Evolutionary conservation across 2,888 invertebrate genomes (phyloP).

Genomic region (Melipona beecheii): DNA sequence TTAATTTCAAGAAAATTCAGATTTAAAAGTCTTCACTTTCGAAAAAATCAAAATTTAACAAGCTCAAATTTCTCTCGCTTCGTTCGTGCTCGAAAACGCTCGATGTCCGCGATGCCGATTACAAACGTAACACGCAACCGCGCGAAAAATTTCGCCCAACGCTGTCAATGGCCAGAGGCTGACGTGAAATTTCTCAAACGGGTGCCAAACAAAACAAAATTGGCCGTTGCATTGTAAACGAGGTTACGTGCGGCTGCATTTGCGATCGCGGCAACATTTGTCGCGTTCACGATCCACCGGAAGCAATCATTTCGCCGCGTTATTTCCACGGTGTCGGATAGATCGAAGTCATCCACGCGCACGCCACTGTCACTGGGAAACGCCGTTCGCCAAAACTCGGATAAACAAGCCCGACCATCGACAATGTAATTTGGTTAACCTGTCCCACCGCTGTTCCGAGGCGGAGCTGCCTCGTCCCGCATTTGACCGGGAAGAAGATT

Average conservation of each 20-base stretch:
- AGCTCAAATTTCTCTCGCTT: too few species aligned
- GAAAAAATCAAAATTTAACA: too few species aligned
- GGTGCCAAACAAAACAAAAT: neutral
- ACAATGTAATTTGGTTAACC: conserved; percentile 17
- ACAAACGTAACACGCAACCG: neutral
- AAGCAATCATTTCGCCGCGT: conserved; percentile 13
- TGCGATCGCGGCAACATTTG: neutral
- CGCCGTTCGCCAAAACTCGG: neutral
- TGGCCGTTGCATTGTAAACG: neutral
- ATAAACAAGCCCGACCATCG: neutral
- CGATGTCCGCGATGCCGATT: too few species aligned
- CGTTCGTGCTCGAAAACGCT: too few species aligned
- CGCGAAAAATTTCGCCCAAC: neutral
- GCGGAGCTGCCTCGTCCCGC: neutral
- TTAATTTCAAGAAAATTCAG: too few species aligned
- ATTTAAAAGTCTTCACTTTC: too few species aligned
- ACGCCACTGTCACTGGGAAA: neutral
- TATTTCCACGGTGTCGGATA: neutral
- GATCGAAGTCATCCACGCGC: neutral
- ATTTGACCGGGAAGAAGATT: neutral
- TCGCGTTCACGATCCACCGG: neutral
- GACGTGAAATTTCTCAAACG: neutral
- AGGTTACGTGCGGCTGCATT: neutral
- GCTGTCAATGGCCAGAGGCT: neutral
- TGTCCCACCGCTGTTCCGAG: neutral